Evolutionary conservation across 2,888 invertebrate genomes (phyloP).

Genomic region (Synergus laeviventris): DNA sequence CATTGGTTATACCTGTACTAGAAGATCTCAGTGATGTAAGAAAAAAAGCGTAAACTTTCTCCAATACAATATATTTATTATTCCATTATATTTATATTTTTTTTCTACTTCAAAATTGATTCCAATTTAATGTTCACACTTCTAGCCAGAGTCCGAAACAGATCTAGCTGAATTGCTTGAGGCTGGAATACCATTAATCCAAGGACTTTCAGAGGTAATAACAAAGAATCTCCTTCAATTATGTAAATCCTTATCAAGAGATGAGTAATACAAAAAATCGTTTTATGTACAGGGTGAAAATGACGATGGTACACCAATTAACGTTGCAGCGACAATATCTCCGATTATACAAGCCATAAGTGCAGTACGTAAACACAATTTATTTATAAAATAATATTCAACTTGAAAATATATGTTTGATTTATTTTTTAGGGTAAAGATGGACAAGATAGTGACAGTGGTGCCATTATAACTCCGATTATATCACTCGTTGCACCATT

Average conservation of each 20-base stretch:
- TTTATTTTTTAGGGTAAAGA: constrained; percentile 62
- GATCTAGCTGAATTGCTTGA: constrained; percentile 67
- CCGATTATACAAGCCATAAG: constrained; percentile 21
- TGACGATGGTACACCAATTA: constrained; percentile 31
- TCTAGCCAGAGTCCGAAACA: constrained; percentile 69
- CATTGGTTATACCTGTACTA: constrained; percentile 68
- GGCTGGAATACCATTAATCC: constrained; percentile 66
- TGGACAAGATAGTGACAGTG: constrained; percentile 67
- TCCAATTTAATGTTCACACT: constrained; percentile 29
- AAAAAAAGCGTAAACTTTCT: constrained; percentile 43
- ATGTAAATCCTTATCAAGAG: neutral
- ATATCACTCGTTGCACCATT: constrained; percentile 66
- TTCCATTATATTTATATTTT: constrained; percentile 40
- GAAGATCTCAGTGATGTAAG: constrained; percentile 74
- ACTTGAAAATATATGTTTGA: neutral
- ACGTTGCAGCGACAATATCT: constrained; percentile 17
- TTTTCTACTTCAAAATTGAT: neutral
- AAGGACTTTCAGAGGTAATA: constrained; percentile 69
- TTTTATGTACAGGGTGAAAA: constrained; percentile 31
- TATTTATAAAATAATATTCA: neutral
- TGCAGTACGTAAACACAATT: constrained; percentile 16
- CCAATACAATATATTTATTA: constrained; percentile 22
- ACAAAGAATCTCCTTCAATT: neutral
- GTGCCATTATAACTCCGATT: constrained; percentile 67
- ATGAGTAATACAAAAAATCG: neutral